Evolutionary conservation across 2,888 invertebrate species (phyloP).

Genomic region (Synergus umbraculus): DNA sequence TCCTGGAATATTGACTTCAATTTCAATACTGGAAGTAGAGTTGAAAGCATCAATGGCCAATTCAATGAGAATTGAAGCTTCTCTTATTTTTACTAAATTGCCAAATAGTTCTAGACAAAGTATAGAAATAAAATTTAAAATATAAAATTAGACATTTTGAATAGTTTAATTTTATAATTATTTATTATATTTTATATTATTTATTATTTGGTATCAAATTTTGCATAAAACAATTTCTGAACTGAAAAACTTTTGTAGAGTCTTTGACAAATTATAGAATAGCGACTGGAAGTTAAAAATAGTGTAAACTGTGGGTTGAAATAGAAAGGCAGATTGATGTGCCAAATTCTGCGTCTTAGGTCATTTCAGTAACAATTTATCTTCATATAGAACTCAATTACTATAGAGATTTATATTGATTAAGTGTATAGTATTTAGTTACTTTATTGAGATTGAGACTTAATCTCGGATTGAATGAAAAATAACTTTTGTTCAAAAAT

Average conservation of each 20-base stretch:
- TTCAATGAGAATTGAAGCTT: not conserved
- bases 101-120: too few relatives aligned
- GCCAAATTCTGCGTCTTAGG: not conserved
- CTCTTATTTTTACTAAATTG: not conserved
- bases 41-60: not conserved
- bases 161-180: too few relatives aligned
- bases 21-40: not conserved
- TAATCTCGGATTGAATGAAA: not conserved
- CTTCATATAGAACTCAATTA: not conserved
- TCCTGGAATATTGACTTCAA: constrained; percentile 5
- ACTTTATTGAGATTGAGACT: not conserved
- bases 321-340: not conserved
- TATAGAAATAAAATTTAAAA: too few relatives aligned
- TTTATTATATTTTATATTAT: too few relatives aligned
- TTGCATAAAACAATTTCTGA: too few relatives aligned
- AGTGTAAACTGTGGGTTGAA: not conserved
- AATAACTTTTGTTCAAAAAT: too few relatives aligned
- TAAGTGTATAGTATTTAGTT: not conserved
- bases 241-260: not conserved
- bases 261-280: not conserved
- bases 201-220: not conserved
- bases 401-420: not conserved
- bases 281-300: not conserved
- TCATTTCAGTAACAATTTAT: not conserved
- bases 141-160: too few relatives aligned